Evolutionary conservation across 2,797 vertebrate species (phyloP).

Genomic region (Diplodus sargus): DNA sequence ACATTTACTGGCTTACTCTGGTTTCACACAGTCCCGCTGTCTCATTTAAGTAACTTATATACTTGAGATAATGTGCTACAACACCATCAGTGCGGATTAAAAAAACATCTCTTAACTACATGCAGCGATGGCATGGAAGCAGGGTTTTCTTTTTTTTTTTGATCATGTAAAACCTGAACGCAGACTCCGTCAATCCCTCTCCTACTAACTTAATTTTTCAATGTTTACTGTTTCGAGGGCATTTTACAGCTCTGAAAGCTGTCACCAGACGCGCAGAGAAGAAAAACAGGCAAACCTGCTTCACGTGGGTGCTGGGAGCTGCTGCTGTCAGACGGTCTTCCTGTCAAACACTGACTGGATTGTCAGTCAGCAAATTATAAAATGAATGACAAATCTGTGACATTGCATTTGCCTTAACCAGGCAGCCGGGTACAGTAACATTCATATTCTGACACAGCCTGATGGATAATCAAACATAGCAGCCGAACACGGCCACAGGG

Average conservation of each 20-base stretch:
- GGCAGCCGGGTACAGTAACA: constrained; percentile 53
- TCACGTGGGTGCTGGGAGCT: constrained; percentile 45
- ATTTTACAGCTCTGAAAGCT: constrained; percentile 61
- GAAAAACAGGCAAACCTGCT: constrained; percentile 39
- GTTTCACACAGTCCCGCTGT: constrained; percentile 75
- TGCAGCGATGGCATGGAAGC: constrained; percentile 22
- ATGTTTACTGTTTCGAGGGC: constrained; percentile 52
- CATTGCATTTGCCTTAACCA: constrained; percentile 58
- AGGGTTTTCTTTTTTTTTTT: constrained; percentile 54
- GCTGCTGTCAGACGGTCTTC: constrained; percentile 61
- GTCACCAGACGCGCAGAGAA: constrained; percentile 58
- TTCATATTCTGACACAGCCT: constrained; percentile 57
- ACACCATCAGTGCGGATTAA: constrained; percentile 48
- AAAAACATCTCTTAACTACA: constrained; percentile 51
- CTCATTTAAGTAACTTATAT: constrained; percentile 73
- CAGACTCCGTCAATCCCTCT: constrained; percentile 37
- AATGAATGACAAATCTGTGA: constrained; percentile 62
- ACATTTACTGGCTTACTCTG: constrained; percentile 76
- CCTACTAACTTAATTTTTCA: constrained; percentile 55
- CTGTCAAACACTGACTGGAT: constrained; percentile 59
- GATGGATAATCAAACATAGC: constrained; percentile 68
- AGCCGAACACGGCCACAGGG: constrained; percentile 53
- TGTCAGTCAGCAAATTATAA: constrained; percentile 66
- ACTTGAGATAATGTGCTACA: constrained; percentile 73
- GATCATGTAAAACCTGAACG: constrained; percentile 44